Evolutionary conservation across 2,113 vertebrate genomes (phyloP), one percentile per base, ranked within the genome.

Genomic region (Hemichromis elongatus): DNA sequence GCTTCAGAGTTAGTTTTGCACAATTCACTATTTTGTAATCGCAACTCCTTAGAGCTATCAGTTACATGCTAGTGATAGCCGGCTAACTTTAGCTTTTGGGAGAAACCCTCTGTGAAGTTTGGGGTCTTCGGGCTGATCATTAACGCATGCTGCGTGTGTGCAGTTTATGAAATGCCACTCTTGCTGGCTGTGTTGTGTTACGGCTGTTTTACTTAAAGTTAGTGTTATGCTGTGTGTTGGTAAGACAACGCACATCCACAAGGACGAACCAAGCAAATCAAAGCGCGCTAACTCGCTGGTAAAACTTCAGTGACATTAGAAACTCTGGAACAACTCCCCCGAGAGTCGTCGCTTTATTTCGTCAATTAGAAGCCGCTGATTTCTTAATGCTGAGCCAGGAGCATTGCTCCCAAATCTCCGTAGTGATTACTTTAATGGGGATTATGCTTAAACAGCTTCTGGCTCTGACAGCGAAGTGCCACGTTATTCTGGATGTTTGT

Each of bases 241-340:
- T 73, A 50, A 42, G 10, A 68, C 59, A 80, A 53, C 11, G 56
- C 86, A 82, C 83, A 83, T 66, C 18, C 78, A 35, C 88, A 87
- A 87, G 82, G 90, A 83, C 89, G 50, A 86, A 53, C 75, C 75
- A 66, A 77, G 83, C 54, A 77, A 86, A 85, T 83, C 55, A 80
- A 86, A 85, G 89, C 88, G 89, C 90, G 91, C 90, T 89, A 70
- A 90, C 47, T 83, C 28, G n/a, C 14, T 42, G 55, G 21, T 56
- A 80, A 83, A 88, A 91, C 77, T 87, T 79, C 1, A 1, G 40
- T 21, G 56, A 45, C 81, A 77, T 14, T 11, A 75, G 13, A 77
- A 85, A 81, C 78, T 77, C 33, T 18, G 21, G 5, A 30, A 3
- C 9, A n/a, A 9, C 37, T 42, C 30, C 57, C 9, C 9, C 0